A percentile compares a stretch with the other conserved stretches of the same genome.
These are phyloP conservation scores for Deilephila porcellus DNA, from an alignment of 2,888 invertebrate genomes.

Conservation along the genomic window DNA sequence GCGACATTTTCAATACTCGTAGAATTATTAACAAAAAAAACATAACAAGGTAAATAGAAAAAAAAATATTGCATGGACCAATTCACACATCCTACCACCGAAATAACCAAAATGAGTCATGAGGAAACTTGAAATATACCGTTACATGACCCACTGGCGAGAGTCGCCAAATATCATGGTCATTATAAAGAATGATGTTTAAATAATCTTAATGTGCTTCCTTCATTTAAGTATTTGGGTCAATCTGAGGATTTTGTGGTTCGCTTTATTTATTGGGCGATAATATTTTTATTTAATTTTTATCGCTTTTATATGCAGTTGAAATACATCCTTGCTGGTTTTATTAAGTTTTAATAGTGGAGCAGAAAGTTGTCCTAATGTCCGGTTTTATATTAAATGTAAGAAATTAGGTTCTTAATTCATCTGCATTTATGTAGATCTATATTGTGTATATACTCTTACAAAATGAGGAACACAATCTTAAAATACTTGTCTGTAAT, in stretches of 20 bases:
- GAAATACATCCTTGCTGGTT: not conserved
- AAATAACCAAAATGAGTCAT: conserved; percentile 1
- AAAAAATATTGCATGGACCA: not conserved
- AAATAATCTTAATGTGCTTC: conserved; percentile 24
- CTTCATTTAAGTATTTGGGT: conserved; percentile 26
- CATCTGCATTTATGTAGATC: no score
- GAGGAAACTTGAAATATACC: conserved; percentile 30
- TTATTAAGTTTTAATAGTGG: not conserved
- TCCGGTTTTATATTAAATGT: not conserved
- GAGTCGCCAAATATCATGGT: conserved; percentile 35
- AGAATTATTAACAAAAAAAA: no score
- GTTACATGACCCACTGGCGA: conserved; percentile 40
- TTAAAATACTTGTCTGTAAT: no score
- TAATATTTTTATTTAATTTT: conserved; percentile 5
- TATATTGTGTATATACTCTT: no score
- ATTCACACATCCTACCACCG: not conserved
- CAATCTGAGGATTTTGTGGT: not conserved
- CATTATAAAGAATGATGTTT: conserved; percentile 34
- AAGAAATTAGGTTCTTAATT: no score
- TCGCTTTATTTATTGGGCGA: not conserved
- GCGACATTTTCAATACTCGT: no score
- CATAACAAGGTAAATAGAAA: no score
- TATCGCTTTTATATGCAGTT: not conserved
- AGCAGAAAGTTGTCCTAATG: not conserved
- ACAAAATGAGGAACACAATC: no score